Evolutionary conservation across 2,888 invertebrate species (phyloP), one percentile per base, ranked within the genome.

Genomic region (Eilema caniola): DNA sequence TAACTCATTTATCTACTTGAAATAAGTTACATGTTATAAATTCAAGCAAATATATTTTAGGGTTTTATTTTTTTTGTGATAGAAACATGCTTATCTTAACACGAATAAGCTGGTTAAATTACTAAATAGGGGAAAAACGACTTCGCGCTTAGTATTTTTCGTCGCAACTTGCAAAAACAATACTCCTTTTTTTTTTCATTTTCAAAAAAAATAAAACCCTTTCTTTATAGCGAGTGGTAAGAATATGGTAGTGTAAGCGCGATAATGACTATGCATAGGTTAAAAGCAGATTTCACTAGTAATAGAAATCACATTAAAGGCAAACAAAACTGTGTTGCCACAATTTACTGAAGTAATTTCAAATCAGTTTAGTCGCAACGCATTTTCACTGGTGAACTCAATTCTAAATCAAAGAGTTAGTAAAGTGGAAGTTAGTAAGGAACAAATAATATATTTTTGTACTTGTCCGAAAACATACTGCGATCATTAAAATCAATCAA

Each of bases 401-500:
- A 7, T 3, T 2, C 20, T 47, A 20, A 47, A 20, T 20, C 47
- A 20, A 47, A 47, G 16, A 41, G 8, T 41, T 20, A 16, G 5
- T 7, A 47, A 7, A 41, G 14, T 16, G 14, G 4, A 41, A 47
- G 20, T 53, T 53, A n/a, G 20, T n/a, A 20, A 53, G 1, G n/a
- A 53, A 53, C 20, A n/a, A n/a, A 8, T n/a, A 53, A 53, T 2
- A 53, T 53, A 53, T 53, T 7, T 47, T n/a, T 20, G 53, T n/a
- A 53, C 53, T 53, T n/a, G 53, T 53, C n/a, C 10, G 8, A 53
- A 47, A 53, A 53, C n/a, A 53, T 53, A 53, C 8, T n/a, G 0
- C 16, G 53, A 53, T 3, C 53, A 53, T n/a, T 53, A 53, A 53
- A 53, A n/a, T 59, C 59, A 16, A 59, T 59, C 59, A 59, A 59